phyloP scores from a whole-genome alignment of 2,888 invertebrate genomes.

The Orthosia cruda region DNA sequence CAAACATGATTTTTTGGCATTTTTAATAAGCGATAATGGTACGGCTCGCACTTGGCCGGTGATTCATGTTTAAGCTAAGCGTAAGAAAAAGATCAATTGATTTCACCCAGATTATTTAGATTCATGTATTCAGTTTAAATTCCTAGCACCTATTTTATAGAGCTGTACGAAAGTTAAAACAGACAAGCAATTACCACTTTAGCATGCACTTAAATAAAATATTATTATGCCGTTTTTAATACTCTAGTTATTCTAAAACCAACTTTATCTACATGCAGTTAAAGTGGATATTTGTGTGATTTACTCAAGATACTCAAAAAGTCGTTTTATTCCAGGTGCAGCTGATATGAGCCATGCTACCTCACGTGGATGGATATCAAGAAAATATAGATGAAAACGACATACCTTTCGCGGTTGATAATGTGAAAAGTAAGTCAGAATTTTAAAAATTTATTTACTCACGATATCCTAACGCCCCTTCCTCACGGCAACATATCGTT shows the following conservation, averaged over 20 bases:
- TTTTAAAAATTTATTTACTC: not conserved
- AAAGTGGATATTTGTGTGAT: conserved; percentile 27
- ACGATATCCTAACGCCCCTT: too few species aligned
- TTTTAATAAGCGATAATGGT: too few species aligned
- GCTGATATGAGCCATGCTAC: conserved; percentile 77
- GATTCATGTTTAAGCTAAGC: too few species aligned
- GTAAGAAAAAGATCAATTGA: too few species aligned
- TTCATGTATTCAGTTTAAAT: not conserved
- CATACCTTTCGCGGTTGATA: conserved; percentile 71
- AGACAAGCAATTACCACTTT: not conserved
- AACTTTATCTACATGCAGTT: fast-evolving
- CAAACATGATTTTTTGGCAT: too few species aligned
- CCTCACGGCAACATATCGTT: too few species aligned
- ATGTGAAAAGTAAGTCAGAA: conserved; percentile 71
- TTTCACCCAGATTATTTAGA: too few species aligned
- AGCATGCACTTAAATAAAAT: not conserved
- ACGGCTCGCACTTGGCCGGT: too few species aligned
- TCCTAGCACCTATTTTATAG: not conserved
- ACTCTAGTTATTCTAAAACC: not conserved
- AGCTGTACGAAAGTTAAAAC: not conserved
- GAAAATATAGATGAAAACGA: conserved; percentile 74
- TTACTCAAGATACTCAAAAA: not conserved
- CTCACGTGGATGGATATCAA: conserved; percentile 77
- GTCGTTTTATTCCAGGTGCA: conserved; percentile 33
- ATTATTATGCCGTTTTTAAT: not conserved